A percentile compares a stretch with the other conserved stretches of the same genome.
phyloP scores from a whole-genome alignment of 1,140 invertebrate species.

The Whitmania pigra region DNA sequence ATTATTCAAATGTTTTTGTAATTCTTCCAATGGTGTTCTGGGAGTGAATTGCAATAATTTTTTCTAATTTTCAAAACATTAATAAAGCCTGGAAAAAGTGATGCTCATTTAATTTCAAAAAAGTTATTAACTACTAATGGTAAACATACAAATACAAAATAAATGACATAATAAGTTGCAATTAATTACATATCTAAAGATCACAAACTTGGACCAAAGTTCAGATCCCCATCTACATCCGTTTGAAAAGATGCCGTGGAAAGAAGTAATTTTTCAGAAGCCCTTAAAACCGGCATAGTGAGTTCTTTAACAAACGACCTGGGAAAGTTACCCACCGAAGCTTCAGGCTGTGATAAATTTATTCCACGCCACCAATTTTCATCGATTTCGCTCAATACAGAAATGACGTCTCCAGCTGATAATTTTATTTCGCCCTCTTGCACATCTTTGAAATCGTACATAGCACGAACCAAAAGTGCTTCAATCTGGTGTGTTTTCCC shows the following conservation, averaged over 20 bases:
- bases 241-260: background rate
- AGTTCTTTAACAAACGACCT: background rate
- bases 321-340: background rate
- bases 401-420: background rate
- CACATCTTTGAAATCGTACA: slow-evolving; percentile 2
- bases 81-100: too few relatives aligned
- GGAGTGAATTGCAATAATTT: too few relatives aligned
- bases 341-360: background rate
- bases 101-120: too few relatives aligned
- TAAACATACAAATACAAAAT: too few relatives aligned
- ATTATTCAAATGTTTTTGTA: slow-evolving; percentile 20
- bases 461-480: background rate
- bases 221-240: background rate
- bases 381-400: background rate
- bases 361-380: background rate
- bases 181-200: too few relatives aligned
- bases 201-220: background rate
- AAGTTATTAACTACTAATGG: too few relatives aligned
- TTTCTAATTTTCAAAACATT: too few relatives aligned
- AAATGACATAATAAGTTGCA: too few relatives aligned
- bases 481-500: background rate
- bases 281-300: background rate
- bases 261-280: background rate
- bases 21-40: too few relatives aligned
- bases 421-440: slow-evolving; percentile 12